phyloP scores from a whole-genome alignment of 2,113 vertebrate genomes.

The Penelope pileata region DNA sequence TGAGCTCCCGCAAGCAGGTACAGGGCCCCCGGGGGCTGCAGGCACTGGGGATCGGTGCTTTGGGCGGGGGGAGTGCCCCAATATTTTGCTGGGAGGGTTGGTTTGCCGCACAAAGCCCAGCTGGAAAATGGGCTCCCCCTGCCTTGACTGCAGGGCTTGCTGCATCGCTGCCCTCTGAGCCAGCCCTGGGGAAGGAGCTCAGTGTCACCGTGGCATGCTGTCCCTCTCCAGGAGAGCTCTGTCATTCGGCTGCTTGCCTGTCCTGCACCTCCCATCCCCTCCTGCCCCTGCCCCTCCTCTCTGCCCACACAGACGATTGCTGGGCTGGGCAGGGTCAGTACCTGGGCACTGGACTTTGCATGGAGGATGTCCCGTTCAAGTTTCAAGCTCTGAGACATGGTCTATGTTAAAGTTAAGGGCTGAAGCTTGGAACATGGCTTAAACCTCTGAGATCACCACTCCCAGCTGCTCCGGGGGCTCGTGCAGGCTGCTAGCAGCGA shows the following conservation, averaged over 20 bases:
- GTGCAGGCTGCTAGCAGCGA: too few species aligned
- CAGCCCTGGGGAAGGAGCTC: background rate
- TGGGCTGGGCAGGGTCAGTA: background rate
- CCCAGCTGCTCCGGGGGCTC: too few species aligned
- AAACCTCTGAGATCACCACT: background rate
- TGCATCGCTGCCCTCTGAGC: background rate
- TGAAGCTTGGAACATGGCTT: background rate
- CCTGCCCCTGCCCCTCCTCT: background rate
- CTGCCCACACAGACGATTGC: background rate
- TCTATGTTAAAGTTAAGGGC: background rate
- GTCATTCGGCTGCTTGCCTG: background rate
- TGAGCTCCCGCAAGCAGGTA: slow-evolving; percentile 85
- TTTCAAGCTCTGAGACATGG: background rate
- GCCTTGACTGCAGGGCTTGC: background rate
- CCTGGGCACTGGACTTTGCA: background rate
- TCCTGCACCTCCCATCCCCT: background rate
- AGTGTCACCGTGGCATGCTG: background rate
- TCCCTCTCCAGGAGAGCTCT: background rate
- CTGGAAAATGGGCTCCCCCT: background rate
- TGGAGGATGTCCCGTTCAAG: accelerated
- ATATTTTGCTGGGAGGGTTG: background rate
- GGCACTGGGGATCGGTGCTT: background rate
- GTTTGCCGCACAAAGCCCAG: background rate
- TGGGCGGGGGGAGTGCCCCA: background rate
- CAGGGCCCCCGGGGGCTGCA: background rate